phyloP scores from a whole-genome alignment of 2,113 vertebrate genomes.

The Neodontobutis hainanensis region DNA sequence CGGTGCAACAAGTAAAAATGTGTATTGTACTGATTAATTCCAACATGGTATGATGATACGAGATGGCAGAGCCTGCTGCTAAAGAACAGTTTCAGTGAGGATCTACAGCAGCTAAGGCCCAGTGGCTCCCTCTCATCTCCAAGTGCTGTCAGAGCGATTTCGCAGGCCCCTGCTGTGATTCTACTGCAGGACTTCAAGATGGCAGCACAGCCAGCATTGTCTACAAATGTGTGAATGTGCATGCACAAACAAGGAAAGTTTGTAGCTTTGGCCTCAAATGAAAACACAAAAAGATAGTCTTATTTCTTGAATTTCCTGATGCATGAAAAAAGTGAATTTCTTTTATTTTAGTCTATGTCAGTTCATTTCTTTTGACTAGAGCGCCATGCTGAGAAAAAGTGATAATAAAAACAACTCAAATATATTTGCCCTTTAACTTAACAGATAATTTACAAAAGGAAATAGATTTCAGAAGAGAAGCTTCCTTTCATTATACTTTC shows the following conservation, averaged over 20 bases:
- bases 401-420: neutral
- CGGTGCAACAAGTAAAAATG: too few relatives aligned
- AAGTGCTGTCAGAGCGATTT: slow-evolving; percentile 30
- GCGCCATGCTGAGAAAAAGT: neutral
- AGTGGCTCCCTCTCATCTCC: slow-evolving; percentile 9
- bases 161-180: slow-evolving; percentile 9
- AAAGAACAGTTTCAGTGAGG: slow-evolving; percentile 2
- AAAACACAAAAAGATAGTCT: neutral
- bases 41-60: neutral
- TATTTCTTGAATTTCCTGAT: neutral
- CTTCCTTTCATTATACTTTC: neutral
- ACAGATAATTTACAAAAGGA: neutral
- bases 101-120: slow-evolving; percentile 11
- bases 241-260: neutral
- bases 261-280: neutral
- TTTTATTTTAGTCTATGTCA: neutral
- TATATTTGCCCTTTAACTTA: neutral
- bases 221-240: neutral
- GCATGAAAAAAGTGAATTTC: neutral
- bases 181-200: slow-evolving; percentile 16
- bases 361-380: neutral
- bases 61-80: slow-evolving; percentile 3
- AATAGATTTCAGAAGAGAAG: neutral
- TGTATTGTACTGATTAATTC: too few relatives aligned
- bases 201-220: slow-evolving; percentile 4